Percentiles rank a stretch among this genome's conserved stretches.
phyloP scores from a whole-genome alignment of 2,797 vertebrate species.

The Notolabrus celidotus region DNA sequence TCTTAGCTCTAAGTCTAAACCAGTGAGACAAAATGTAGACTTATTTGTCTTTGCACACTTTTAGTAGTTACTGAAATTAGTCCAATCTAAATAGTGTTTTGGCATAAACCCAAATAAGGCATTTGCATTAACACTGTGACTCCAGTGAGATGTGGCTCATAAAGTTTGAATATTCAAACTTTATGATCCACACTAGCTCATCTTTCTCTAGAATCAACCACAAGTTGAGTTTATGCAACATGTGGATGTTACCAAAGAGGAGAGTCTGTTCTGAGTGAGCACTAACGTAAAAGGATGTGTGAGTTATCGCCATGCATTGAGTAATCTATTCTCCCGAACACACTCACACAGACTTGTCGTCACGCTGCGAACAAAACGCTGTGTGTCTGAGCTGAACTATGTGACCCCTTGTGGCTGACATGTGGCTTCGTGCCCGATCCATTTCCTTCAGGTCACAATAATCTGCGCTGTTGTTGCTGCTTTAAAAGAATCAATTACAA shows the following conservation, averaged over 20 bases:
- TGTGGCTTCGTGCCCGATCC: conserved; percentile 39
- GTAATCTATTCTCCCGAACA: conserved; percentile 52
- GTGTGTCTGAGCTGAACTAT: conserved; percentile 40
- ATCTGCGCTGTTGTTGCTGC: conserved; percentile 28
- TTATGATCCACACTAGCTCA: not conserved
- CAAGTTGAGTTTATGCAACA: conserved; percentile 19
- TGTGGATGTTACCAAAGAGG: conserved; percentile 25
- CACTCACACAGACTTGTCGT: conserved; percentile 33
- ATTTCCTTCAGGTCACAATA: conserved; percentile 59
- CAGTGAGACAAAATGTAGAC: not conserved
- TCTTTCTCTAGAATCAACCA: conserved; percentile 26
- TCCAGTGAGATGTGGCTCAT: not conserved
- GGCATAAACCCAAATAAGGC: not conserved
- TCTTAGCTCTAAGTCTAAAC: not conserved
- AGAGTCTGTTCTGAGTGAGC: conserved; percentile 20
- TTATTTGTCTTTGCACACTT: not conserved
- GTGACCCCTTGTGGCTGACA: conserved; percentile 43
- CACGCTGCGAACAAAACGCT: not conserved
- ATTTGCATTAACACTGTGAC: conserved; percentile 7
- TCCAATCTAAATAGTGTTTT: conserved; percentile 10
- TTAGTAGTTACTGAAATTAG: not conserved
- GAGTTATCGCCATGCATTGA: conserved; percentile 47
- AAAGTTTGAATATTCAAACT: conserved; percentile 39
- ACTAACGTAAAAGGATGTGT: conserved; percentile 69
- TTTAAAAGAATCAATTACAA: conserved; percentile 58